phyloP scores from a whole-genome alignment of 1,140 invertebrate genomes.

The Bactericera cockerelli region DNA sequence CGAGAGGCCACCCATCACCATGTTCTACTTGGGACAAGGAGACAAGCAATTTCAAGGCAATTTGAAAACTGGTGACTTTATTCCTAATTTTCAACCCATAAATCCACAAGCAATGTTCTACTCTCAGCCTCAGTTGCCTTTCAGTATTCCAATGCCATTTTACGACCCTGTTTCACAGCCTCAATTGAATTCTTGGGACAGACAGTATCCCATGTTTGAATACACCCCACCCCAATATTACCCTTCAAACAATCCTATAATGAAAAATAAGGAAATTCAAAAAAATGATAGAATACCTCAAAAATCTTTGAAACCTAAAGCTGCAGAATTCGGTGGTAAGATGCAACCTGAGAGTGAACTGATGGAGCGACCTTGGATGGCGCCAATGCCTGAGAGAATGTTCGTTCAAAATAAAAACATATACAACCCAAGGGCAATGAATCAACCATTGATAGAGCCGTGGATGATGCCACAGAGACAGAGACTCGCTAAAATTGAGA shows the following conservation, averaged over 20 bases:
- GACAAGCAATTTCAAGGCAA: background rate
- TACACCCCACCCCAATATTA: background rate
- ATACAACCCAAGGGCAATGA: background rate
- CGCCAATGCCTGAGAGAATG: no score
- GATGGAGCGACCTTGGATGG: no score
- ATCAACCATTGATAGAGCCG: background rate
- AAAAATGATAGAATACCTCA: background rate
- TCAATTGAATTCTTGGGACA: background rate
- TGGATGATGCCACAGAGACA: slow-evolving; percentile 2
- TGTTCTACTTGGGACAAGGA: background rate
- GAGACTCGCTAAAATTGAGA: background rate
- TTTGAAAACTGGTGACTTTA: background rate
- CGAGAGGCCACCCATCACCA: slow-evolving; percentile 2
- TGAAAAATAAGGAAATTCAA: background rate
- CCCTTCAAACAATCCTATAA: background rate
- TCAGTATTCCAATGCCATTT: background rate
- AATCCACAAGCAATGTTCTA: background rate
- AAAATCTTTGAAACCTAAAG: background rate
- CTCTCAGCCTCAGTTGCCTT: background rate
- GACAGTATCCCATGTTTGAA: slow-evolving; percentile 3
- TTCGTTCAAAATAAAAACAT: background rate
- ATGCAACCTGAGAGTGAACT: no score
- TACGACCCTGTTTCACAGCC: background rate
- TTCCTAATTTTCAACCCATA: background rate
- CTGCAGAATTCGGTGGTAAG: background rate